Conservation (phyloP, 1,140 invertebrate species). For the Helicorthomorpha holstii region DNA sequence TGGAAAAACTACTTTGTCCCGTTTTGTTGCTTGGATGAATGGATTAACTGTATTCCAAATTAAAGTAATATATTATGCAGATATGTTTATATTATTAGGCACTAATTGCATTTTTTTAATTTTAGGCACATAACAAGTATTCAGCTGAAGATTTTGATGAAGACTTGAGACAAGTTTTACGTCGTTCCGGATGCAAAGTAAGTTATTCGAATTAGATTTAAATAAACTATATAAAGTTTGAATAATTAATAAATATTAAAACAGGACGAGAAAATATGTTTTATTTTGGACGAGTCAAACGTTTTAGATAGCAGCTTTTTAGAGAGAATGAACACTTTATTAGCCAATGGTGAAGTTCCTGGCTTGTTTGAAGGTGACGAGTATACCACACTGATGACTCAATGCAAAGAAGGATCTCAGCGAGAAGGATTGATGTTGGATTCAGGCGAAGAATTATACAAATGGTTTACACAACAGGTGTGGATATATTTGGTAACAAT, state of each 20-base stretch:
- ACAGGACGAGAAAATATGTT: slow-evolving; percentile 90
- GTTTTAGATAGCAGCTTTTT: slow-evolving; percentile 96
- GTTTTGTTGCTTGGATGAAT: slow-evolving; percentile 99
- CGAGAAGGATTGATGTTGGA: slow-evolving; percentile 96
- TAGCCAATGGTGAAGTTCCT: slow-evolving; percentile 97
- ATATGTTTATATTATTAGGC: background rate
- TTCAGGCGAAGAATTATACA: slow-evolving; percentile 95
- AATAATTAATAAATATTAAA: no score
- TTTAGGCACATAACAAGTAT: slow-evolving; percentile 94
- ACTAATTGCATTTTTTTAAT: slow-evolving; percentile 6
- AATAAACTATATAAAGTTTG: no score
- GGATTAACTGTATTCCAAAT: slow-evolving; percentile 96
- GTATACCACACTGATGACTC: slow-evolving; percentile 96
- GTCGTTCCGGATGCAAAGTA: slow-evolving; percentile 81
- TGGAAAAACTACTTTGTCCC: slow-evolving; percentile 94
- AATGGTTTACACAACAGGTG: slow-evolving; percentile 82
- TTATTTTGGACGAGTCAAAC: slow-evolving; percentile 98
- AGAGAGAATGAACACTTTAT: slow-evolving; percentile 95
- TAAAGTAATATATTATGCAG: slow-evolving; percentile 35
- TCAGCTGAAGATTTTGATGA: slow-evolving; percentile 98
- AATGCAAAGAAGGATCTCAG: slow-evolving; percentile 97
- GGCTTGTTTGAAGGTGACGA: slow-evolving; percentile 71
- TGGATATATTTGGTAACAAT: background rate
- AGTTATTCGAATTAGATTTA: background rate
- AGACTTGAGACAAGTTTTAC: slow-evolving; percentile 80